Percentiles rank a stretch among this genome's conserved stretches.
These are phyloP conservation scores for Drosophila falleni DNA, from an alignment of 2,888 invertebrate species.

Conservation along the genomic window DNA sequence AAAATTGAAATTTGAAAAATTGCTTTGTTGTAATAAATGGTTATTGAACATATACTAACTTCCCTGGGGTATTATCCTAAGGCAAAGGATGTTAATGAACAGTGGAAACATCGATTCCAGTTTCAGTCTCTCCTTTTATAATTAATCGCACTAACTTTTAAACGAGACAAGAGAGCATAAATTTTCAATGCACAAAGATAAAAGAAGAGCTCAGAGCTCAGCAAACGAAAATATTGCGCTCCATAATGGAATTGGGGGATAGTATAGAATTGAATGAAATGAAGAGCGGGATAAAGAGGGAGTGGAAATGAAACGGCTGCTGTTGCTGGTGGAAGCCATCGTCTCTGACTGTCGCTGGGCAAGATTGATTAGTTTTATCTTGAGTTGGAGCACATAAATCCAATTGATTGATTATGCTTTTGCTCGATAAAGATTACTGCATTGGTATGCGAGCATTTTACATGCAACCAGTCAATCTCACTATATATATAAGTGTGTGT, in stretches of 20 bases:
- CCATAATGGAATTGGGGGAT: conserved; percentile 27
- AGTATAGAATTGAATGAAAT: not conserved
- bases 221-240: conserved; percentile 57
- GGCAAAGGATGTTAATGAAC: conserved; percentile 28
- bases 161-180: conserved; percentile 43
- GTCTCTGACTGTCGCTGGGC: conserved; percentile 68
- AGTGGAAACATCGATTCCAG: conserved; percentile 10
- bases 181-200: conserved; percentile 31
- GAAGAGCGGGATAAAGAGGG: not conserved
- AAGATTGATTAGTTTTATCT: conserved; percentile 85
- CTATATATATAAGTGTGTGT: conserved; percentile 14
- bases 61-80: not conserved
- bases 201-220: conserved; percentile 28
- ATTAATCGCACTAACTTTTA: conserved; percentile 65
- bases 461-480: conserved; percentile 45
- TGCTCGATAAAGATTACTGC: conserved; percentile 79
- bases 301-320: conserved; percentile 3
- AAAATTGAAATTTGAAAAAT: not conserved
- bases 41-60: not conserved
- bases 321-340: conserved; percentile 28
- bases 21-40: not conserved
- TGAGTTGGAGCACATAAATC: conserved; percentile 83
- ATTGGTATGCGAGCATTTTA: conserved; percentile 60
- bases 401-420: conserved; percentile 84
- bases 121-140: conserved; percentile 40